These are phyloP conservation scores for Lipotes vexillifer DNA, from an alignment of 2,113 vertebrate genomes.

Conservation along the genomic window DNA sequence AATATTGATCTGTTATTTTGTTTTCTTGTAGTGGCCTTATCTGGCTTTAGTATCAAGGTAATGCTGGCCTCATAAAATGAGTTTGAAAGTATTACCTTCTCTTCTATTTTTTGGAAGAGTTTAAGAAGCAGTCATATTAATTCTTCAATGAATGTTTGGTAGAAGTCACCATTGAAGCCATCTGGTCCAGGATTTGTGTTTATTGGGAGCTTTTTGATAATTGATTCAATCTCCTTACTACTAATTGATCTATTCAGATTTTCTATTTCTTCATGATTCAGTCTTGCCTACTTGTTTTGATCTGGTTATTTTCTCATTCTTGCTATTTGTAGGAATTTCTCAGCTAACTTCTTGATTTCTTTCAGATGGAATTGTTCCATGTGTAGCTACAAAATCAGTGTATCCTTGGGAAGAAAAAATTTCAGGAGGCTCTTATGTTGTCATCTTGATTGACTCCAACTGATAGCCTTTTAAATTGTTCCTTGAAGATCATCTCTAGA, in stretches of 20 bases:
- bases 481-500: no score
- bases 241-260: neutral
- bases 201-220: neutral
- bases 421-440: no score
- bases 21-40: no score
- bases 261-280: neutral
- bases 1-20: no score
- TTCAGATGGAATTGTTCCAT: no score
- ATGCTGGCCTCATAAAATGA: no score
- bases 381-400: no score
- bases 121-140: neutral
- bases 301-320: neutral
- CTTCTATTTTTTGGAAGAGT: no score
- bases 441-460: neutral
- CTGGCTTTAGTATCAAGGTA: no score
- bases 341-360: neutral
- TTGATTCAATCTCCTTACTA: neutral
- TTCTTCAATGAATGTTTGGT: neutral
- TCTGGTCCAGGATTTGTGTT: neutral
- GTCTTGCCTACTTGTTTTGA: neutral
- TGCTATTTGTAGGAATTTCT: neutral
- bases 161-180: neutral
- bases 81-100: no score
- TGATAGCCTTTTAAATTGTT: neutral
- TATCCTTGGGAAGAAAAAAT: no score